Evolutionary conservation across 2,888 invertebrate genomes (phyloP).

Genomic region (Clanis bilineata): DNA sequence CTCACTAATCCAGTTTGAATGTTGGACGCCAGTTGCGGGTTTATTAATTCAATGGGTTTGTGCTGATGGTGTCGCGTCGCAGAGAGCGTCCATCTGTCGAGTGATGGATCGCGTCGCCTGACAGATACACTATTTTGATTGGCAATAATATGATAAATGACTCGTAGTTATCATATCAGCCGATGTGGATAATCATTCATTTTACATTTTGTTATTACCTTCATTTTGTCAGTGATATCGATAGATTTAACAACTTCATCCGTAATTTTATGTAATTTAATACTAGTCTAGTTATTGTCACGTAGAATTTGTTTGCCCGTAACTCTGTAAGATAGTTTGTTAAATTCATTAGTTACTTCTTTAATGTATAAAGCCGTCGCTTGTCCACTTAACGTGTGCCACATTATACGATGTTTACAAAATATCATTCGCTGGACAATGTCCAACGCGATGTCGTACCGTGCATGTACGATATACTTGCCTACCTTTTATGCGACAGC

Average conservation of each 20-base stretch:
- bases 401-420: constrained; percentile 72
- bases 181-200: constrained; percentile 62
- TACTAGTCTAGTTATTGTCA: constrained; percentile 22
- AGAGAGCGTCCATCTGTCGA: constrained; percentile 52
- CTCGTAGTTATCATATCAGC: constrained; percentile 74
- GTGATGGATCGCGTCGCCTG: constrained; percentile 75
- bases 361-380: constrained; percentile 46
- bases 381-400: constrained; percentile 57
- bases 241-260: constrained; percentile 37
- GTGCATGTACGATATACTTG: constrained; percentile 57
- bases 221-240: constrained; percentile 53
- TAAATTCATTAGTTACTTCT: constrained; percentile 37
- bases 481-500: constrained; percentile 67
- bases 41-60: constrained; percentile 53
- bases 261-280: constrained; percentile 22
- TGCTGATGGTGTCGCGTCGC: constrained; percentile 45
- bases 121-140: constrained; percentile 83
- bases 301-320: constrained; percentile 18
- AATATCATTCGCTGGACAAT: constrained; percentile 70
- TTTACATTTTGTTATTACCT: constrained; percentile 61
- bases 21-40: constrained; percentile 43
- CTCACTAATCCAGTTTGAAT: constrained; percentile 54
- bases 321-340: constrained; percentile 41
- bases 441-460: constrained; percentile 72
- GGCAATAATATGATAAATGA: constrained; percentile 80